Evolutionary conservation across 2,113 vertebrate species (phyloP).

Genomic region (Paedocypris sp.): DNA sequence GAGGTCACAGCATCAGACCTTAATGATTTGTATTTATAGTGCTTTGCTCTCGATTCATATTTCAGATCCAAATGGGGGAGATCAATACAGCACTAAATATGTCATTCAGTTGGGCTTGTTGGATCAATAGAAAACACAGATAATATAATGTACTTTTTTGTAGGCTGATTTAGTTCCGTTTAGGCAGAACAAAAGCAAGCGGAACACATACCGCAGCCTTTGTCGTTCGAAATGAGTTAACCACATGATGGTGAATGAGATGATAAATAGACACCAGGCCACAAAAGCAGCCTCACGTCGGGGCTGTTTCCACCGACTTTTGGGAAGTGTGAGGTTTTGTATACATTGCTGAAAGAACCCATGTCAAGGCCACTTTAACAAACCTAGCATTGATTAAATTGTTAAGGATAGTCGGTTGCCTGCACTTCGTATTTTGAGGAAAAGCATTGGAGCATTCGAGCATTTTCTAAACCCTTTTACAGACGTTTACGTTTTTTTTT

Average conservation of each 20-base stretch:
- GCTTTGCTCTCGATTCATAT: background rate
- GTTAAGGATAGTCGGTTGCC: too few relatives aligned
- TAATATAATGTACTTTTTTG: background rate
- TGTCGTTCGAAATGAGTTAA: conserved; percentile 30
- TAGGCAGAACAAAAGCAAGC: background rate
- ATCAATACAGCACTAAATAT: conserved; percentile 5
- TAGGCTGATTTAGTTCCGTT: background rate
- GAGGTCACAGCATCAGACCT: background rate
- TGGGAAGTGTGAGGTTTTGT: conserved; percentile 49
- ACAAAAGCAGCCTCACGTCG: conserved; percentile 48
- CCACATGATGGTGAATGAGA: conserved; percentile 42
- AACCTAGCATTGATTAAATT: too few relatives aligned
- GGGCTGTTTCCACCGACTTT: conserved; percentile 50
- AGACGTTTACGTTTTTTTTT: too few relatives aligned
- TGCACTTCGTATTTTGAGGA: too few relatives aligned
- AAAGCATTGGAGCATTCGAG: too few relatives aligned
- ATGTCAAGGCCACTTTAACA: conserved; percentile 48
- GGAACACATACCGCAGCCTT: background rate
- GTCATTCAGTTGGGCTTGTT: background rate
- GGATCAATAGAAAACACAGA: background rate
- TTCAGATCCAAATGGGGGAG: background rate
- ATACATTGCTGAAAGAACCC: conserved; percentile 58
- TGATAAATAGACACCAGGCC: conserved; percentile 55
- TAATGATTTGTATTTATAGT: conserved; percentile 18
- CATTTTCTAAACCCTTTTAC: too few relatives aligned